Evolutionary conservation across 2,888 invertebrate species (phyloP).

Genomic region (Altica lythri): DNA sequence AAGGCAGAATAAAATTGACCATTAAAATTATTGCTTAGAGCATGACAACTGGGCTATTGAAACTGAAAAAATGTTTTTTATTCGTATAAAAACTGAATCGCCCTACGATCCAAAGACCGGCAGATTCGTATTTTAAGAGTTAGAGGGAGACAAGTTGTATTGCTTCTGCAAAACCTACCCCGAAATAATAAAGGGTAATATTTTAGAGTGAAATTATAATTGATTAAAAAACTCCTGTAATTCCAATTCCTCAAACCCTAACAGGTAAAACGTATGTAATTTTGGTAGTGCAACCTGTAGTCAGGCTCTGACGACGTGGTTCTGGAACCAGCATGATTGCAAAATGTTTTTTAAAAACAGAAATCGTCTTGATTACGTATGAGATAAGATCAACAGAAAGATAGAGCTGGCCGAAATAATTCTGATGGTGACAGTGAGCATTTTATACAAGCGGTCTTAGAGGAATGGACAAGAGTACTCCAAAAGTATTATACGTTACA

Average conservation of each 20-base stretch:
- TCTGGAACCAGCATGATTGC: background rate
- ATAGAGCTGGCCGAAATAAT: background rate
- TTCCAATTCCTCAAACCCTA: background rate
- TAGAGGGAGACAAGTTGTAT: conserved; percentile 28
- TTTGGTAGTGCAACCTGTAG: background rate
- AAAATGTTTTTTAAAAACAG: background rate
- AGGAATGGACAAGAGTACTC: background rate
- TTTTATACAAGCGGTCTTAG: conserved; percentile 4
- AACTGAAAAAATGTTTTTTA: conserved; percentile 29
- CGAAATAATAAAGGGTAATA: conserved; percentile 30
- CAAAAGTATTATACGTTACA: background rate
- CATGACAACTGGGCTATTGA: conserved; percentile 31
- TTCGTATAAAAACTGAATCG: conserved; percentile 29
- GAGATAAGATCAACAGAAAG: background rate
- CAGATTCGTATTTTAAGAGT: conserved; percentile 27
- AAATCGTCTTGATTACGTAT: background rate
- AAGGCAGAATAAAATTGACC: conserved; percentile 16
- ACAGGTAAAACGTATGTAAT: background rate
- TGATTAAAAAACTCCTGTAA: background rate
- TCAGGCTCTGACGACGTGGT: background rate
- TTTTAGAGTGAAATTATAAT: conserved; percentile 12
- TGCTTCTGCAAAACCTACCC: conserved; percentile 23
- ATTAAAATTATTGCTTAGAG: conserved; percentile 18
- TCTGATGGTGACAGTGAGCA: background rate
- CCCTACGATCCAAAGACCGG: conserved; percentile 24